A percentile compares a stretch with the other conserved stretches of the same genome.
Conservation (phyloP, 2,113 vertebrate species). For the Nicator chloris region DNA sequence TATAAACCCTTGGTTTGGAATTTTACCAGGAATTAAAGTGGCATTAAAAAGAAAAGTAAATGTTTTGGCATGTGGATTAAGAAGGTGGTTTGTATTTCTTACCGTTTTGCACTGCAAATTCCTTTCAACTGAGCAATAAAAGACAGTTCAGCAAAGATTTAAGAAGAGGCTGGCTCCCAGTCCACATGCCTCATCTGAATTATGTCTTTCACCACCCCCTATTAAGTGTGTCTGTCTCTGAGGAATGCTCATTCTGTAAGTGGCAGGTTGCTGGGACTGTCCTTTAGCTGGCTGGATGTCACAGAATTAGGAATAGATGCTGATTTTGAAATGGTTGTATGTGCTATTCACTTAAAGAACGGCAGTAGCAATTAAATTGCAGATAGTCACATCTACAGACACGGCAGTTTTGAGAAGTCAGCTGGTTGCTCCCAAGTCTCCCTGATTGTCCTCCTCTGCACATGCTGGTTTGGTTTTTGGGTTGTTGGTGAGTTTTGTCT, state of each 20-base stretch:
- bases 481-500: not conserved
- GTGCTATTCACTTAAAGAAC: not conserved
- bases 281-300: not conserved
- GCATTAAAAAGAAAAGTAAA: slow-evolving; percentile 58
- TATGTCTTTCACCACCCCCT: not conserved
- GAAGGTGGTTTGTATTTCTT: slow-evolving; percentile 49
- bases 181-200: slow-evolving; percentile 39
- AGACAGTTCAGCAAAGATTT: not conserved
- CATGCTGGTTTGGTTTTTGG: not conserved
- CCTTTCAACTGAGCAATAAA: slow-evolving; percentile 48
- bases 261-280: slow-evolving; percentile 1
- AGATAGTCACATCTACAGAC: not conserved
- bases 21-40: slow-evolving; percentile 69
- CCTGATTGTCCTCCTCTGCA: not conserved
- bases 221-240: slow-evolving; percentile 41
- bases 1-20: slow-evolving; percentile 68
- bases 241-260: slow-evolving; percentile 39
- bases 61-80: slow-evolving; percentile 45
- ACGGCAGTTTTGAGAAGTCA: not conserved
- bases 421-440: not conserved
- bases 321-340: not conserved
- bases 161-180: slow-evolving; percentile 10
- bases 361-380: not conserved
- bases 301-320: slow-evolving; percentile 11
- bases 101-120: slow-evolving; percentile 41